Percentiles rank a stretch among this genome's conserved stretches.
Conservation (phyloP, 2,113 vertebrate species). For the Myrmecophaga tridactyla region DNA sequence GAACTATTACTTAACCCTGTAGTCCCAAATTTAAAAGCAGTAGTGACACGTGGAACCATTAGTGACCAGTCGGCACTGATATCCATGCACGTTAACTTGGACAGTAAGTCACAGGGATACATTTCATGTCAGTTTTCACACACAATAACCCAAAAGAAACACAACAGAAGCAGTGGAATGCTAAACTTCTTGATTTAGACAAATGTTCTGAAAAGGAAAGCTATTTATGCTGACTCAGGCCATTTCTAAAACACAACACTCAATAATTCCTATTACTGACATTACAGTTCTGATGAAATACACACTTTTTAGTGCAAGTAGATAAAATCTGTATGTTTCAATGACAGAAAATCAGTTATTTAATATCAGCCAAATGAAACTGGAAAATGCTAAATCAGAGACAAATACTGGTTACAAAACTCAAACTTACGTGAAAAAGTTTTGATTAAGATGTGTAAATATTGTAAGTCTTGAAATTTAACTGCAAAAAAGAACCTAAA, state of each 20-base stretch:
- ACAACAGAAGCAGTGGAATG: neutral
- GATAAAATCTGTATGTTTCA: neutral
- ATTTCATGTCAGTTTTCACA: neutral
- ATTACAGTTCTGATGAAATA: neutral
- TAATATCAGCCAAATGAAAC: no score
- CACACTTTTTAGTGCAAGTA: neutral
- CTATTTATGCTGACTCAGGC: no score
- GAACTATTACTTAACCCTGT: neutral
- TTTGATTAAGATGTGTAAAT: no score
- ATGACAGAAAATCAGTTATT: neutral
- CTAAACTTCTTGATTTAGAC: neutral
- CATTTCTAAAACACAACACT: no score
- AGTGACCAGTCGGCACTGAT: fast-evolving
- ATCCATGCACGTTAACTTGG: fast-evolving
- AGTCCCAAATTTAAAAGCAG: fast-evolving
- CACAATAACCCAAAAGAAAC: no score
- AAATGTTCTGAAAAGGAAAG: neutral
- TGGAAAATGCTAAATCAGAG: neutral
- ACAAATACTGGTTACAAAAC: no score
- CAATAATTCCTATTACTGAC: no score
- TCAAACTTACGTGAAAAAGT: no score
- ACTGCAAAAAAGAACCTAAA: no score
- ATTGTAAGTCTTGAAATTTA: no score
- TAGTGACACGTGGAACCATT: fast-evolving
- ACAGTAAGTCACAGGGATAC: no score